Conservation (phyloP, 2,113 vertebrate genomes). For the Sapayoa aenigma region DNA sequence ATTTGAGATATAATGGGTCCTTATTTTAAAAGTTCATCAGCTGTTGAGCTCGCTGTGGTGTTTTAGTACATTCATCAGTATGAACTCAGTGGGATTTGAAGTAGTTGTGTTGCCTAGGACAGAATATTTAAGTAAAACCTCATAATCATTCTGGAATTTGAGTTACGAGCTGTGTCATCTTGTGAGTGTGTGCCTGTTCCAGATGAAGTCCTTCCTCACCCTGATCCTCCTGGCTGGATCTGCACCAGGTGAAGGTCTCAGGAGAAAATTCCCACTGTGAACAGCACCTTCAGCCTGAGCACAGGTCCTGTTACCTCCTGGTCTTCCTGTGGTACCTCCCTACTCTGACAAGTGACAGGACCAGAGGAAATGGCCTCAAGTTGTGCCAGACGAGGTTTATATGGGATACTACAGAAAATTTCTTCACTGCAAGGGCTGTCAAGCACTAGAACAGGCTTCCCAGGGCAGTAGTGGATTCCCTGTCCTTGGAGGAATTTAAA, state of each 20-base stretch:
- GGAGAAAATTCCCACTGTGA: neutral
- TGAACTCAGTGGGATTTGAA: neutral
- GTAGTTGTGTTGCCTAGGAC: neutral
- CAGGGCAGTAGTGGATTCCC: neutral
- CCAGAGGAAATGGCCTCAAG: neutral
- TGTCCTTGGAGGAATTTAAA: neutral
- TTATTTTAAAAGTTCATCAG: neutral
- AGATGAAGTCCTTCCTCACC: neutral
- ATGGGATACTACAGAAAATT: neutral
- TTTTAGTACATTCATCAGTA: neutral
- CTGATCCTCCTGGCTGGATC: neutral
- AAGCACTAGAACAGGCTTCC: neutral
- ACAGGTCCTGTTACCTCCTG: neutral
- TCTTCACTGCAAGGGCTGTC: neutral
- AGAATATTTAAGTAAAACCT: neutral
- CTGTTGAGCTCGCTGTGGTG: neutral
- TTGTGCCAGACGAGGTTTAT: neutral
- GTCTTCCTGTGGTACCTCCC: neutral
- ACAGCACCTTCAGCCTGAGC: neutral
- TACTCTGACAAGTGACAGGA: neutral
- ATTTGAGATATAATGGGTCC: neutral
- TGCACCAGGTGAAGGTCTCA: neutral
- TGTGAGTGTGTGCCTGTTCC: neutral
- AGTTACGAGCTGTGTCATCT: neutral
- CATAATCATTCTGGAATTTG: neutral